phyloP scores from a whole-genome alignment of 2,113 vertebrate genomes.

The Sinosuthora webbiana region DNA sequence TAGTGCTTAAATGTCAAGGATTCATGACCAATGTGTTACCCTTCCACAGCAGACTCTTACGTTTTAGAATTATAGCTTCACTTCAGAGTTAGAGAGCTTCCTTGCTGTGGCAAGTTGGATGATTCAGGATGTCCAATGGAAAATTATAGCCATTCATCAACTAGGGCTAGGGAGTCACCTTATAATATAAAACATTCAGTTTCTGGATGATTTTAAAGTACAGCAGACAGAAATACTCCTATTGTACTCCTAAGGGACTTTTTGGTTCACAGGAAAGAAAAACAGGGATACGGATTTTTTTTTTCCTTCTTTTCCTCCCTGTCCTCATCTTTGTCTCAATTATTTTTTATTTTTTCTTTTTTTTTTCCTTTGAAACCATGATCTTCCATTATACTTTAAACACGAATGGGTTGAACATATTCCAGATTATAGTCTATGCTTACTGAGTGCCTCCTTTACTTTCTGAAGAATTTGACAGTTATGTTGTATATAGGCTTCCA shows the following conservation, averaged over 20 bases:
- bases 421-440: background rate
- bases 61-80: conserved; percentile 61
- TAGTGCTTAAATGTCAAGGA: background rate
- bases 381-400: background rate
- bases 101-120: conserved; percentile 32
- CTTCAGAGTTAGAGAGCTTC: conserved; percentile 44
- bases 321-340: background rate
- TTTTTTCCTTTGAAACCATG: background rate
- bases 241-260: conserved; percentile 12
- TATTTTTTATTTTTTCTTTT: rapidly evolving
- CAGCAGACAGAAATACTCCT: conserved; percentile 35
- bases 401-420: background rate
- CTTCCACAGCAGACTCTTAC: background rate
- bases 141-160: conserved; percentile 72
- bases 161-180: conserved; percentile 54
- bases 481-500: background rate
- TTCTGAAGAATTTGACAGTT: background rate
- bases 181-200: conserved; percentile 57
- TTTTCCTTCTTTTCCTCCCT: background rate
- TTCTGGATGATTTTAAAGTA: conserved; percentile 55
- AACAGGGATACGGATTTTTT: background rate
- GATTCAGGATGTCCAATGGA: conserved; percentile 46
- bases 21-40: background rate
- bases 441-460: background rate
- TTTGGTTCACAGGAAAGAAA: conserved; percentile 43